phyloP scores from a whole-genome alignment of 2,113 vertebrate genomes.

The Silurus glanis region DNA sequence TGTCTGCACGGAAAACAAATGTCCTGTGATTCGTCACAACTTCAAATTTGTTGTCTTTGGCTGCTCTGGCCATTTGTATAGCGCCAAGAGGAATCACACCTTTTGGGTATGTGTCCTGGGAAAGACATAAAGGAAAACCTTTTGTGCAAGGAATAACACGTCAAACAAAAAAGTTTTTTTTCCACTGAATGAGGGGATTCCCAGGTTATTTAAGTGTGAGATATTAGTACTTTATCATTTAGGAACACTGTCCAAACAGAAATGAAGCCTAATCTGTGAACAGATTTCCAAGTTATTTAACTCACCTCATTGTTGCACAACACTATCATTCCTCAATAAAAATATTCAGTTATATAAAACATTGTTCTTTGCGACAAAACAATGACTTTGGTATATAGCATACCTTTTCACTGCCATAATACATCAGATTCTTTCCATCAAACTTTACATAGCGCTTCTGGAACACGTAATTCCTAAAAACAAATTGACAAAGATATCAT shows the following conservation, averaged over 20 bases:
- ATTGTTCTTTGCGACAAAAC: neutral
- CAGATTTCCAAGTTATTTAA: neutral
- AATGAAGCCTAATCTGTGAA: neutral
- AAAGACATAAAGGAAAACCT: constrained; percentile 32
- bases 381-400: neutral
- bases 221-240: neutral
- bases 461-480: constrained; percentile 92
- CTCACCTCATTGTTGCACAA: neutral
- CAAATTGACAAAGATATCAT: constrained; percentile 14
- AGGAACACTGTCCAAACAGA: neutral
- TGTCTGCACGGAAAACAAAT: constrained; percentile 91
- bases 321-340: neutral
- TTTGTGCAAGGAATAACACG: constrained; percentile 33
- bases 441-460: constrained; percentile 94
- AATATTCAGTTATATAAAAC: neutral
- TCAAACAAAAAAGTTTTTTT: neutral
- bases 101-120: constrained; percentile 91
- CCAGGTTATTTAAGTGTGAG: neutral
- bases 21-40: constrained; percentile 88
- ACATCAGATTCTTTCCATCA: constrained; percentile 91
- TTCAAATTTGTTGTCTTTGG: constrained; percentile 97
- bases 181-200: neutral
- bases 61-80: constrained; percentile 86
- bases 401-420: constrained; percentile 94
- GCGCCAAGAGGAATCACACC: constrained; percentile 89